These are phyloP conservation scores for Sminthurinus signatus DNA, from an alignment of 1,140 invertebrate species.

Conservation along the genomic window DNA sequence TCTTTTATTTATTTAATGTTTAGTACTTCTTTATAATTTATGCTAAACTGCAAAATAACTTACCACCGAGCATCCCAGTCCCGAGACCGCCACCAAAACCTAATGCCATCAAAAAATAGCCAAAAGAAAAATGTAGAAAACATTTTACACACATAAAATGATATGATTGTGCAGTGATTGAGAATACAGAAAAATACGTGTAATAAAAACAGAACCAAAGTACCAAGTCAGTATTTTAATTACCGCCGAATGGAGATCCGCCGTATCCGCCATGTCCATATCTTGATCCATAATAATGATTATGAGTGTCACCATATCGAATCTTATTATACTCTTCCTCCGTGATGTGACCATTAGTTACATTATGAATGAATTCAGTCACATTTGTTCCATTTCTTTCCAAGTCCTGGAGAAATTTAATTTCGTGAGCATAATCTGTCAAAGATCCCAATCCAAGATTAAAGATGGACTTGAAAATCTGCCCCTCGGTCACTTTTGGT, in stretches of 20 bases:
- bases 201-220: too few species aligned
- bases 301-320: constrained; percentile 18
- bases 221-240: too few species aligned
- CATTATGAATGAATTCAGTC: constrained; percentile 29
- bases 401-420: constrained; percentile 35
- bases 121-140: too few species aligned
- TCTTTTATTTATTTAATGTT: too few species aligned
- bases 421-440: constrained; percentile 37
- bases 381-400: constrained; percentile 38
- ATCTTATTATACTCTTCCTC: constrained; percentile 18
- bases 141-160: too few species aligned
- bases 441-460: constrained; percentile 23
- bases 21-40: too few species aligned
- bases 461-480: constrained; percentile 31
- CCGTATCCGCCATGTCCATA: constrained; percentile 18
- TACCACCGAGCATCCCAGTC: constrained; percentile 9
- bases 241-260: too few species aligned
- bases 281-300: neutral
- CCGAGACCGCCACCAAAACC: constrained; percentile 20
- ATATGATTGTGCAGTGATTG: too few species aligned
- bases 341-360: constrained; percentile 10
- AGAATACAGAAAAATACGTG: too few species aligned
- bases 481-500: constrained; percentile 33
- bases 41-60: neutral
- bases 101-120: constrained; percentile 8